Percentiles rank a stretch among this genome's conserved stretches.
phyloP scores from a whole-genome alignment of 2,888 invertebrate species.

The Ptilodon capucinus region DNA sequence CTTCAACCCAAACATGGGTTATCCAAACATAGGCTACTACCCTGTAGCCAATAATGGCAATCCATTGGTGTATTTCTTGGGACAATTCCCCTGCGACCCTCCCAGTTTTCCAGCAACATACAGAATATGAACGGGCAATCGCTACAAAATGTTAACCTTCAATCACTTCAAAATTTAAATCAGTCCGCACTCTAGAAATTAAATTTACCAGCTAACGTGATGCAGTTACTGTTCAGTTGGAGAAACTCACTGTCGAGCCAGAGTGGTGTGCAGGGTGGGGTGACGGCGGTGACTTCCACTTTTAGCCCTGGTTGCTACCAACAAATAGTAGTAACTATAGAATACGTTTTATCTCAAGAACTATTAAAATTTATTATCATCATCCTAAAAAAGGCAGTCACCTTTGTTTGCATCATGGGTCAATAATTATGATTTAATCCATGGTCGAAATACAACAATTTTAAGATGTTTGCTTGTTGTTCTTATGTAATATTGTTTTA shows the following conservation, averaged over 20 bases:
- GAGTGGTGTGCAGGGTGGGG: not conserved
- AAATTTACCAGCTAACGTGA: not conserved
- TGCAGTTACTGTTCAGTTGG: not conserved
- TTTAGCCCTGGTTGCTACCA: not conserved
- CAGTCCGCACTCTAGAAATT: not conserved
- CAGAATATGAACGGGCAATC: not conserved
- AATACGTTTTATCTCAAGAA: too few species aligned
- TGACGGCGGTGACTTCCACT: not conserved
- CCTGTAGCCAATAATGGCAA: slow-evolving; percentile 3
- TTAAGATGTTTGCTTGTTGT: too few species aligned
- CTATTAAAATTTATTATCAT: too few species aligned
- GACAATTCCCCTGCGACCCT: slow-evolving; percentile 25
- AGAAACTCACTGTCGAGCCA: not conserved
- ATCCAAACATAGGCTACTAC: slow-evolving; percentile 7
- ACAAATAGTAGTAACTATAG: not conserved
- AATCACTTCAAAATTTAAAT: not conserved
- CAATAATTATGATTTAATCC: too few species aligned
- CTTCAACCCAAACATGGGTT: not conserved
- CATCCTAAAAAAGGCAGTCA: too few species aligned
- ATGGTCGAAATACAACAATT: too few species aligned
- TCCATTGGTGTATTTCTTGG: slow-evolving; percentile 20
- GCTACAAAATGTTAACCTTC: not conserved
- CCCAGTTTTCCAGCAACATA: slow-evolving; percentile 9
- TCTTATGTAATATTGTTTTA: too few species aligned
- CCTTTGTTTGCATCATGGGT: too few species aligned